A percentile compares a stretch with the other conserved stretches of the same genome.
Evolutionary conservation across 2,113 vertebrate genomes (phyloP).

Genomic region (Colossoma macropomum): DNA sequence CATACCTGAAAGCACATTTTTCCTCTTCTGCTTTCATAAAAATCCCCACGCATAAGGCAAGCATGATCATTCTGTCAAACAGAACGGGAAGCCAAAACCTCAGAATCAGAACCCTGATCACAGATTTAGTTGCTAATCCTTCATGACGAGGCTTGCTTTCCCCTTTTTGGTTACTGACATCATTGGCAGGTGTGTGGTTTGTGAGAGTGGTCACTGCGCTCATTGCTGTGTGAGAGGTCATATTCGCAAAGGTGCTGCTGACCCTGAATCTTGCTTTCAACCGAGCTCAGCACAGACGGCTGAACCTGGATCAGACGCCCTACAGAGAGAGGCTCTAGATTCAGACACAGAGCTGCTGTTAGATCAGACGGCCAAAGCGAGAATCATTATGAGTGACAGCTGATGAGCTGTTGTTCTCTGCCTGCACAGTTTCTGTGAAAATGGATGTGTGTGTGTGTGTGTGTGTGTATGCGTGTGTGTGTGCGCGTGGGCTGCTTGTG

Average conservation of each 20-base stretch:
- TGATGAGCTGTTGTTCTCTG: constrained; percentile 6
- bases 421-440: background rate
- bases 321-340: background rate
- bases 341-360: background rate
- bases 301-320: background rate
- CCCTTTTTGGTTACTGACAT: background rate
- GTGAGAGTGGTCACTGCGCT: background rate
- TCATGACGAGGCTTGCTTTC: background rate
- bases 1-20: no score
- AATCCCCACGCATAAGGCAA: no score
- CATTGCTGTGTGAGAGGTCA: no score
- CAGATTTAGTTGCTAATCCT: no score
- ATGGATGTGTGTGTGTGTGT: no score
- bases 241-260: no score
- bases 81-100: no score
- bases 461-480: background rate
- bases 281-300: background rate
- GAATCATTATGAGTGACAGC: constrained; percentile 1
- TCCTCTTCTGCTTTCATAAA: no score
- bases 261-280: background rate
- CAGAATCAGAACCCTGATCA: no score
- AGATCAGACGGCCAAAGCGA: background rate
- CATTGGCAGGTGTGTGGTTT: background rate
- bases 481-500: background rate
- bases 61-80: no score